Evolutionary conservation across 2,888 invertebrate genomes (phyloP).

Genomic region (Maniola hyperantus): DNA sequence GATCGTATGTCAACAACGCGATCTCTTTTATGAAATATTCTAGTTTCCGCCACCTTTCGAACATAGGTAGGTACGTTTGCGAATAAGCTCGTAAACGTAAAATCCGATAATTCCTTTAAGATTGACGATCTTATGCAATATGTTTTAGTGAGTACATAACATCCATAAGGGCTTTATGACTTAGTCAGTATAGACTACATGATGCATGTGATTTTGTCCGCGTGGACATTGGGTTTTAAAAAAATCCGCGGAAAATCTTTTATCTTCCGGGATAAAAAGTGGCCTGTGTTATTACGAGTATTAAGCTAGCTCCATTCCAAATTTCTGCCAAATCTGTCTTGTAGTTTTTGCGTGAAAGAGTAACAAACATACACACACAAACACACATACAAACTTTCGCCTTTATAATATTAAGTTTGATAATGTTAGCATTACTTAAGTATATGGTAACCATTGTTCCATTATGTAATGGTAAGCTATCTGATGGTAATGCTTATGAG

Average conservation of each 20-base stretch:
- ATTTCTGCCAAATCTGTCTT: too few relatives aligned
- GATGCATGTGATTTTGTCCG: too few relatives aligned
- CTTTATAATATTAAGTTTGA: too few relatives aligned
- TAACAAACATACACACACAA: too few relatives aligned
- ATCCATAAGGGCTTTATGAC: neutral
- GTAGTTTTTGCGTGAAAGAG: too few relatives aligned
- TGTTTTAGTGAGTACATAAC: neutral
- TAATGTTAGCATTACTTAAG: neutral
- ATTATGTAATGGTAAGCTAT: constrained; percentile 37
- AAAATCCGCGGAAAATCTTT: too few relatives aligned
- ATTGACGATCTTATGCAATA: neutral
- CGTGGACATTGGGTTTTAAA: too few relatives aligned
- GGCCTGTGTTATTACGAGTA: too few relatives aligned
- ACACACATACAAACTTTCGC: too few relatives aligned
- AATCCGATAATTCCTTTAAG: neutral
- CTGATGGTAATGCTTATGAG: constrained; percentile 26
- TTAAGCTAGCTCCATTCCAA: too few relatives aligned
- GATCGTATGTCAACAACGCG: constrained; percentile 8
- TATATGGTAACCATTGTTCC: constrained; percentile 15
- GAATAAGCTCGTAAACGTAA: neutral
- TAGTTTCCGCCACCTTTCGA: neutral
- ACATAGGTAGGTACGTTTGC: neutral
- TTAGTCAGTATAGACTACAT: too few relatives aligned
- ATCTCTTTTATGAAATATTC: constrained; percentile 2
- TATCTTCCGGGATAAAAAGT: too few relatives aligned